phyloP scores from a whole-genome alignment of 2,888 invertebrate genomes.

The Eubasilissa splendida region DNA sequence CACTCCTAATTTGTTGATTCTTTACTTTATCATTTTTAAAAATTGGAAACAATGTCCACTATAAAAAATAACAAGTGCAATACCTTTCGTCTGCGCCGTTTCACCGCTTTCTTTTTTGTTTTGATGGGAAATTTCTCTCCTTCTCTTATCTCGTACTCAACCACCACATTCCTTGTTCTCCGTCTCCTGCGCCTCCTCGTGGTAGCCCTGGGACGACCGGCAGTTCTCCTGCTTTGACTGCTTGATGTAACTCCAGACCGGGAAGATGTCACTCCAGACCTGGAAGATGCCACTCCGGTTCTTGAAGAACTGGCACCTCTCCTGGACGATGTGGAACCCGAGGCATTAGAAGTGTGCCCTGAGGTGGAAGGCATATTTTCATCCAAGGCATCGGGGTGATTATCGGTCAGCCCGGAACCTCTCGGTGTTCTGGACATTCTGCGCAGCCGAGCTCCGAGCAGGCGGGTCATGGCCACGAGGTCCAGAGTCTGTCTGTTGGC shows the following conservation, averaged over 20 bases:
- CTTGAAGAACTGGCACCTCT: background rate
- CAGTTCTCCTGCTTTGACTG: background rate
- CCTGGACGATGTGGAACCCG: background rate
- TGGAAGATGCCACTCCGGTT: background rate
- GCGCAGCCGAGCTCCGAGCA: constrained; percentile 56
- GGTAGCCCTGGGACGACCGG: background rate
- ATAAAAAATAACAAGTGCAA: too few relatives aligned
- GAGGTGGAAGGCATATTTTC: constrained; percentile 48
- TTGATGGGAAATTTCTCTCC: constrained; percentile 76
- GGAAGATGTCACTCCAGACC: background rate
- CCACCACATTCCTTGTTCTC: constrained; percentile 68
- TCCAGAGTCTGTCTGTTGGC: constrained; percentile 61
- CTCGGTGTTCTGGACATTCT: background rate
- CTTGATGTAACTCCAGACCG: background rate
- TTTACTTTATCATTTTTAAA: too few relatives aligned
- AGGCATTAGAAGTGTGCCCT: constrained; percentile 43
- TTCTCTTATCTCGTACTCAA: constrained; percentile 78
- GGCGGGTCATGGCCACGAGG: constrained; percentile 61
- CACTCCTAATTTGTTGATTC: too few relatives aligned
- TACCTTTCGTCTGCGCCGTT: constrained; percentile 62
- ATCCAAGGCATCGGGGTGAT: constrained; percentile 10
- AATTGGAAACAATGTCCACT: too few relatives aligned
- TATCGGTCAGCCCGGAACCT: too few relatives aligned
- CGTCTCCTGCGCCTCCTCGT: constrained; percentile 8
- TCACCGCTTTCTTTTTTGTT: constrained; percentile 69